A percentile compares a stretch with the other conserved stretches of the same genome.
These are phyloP conservation scores for Callinectes sapidus DNA, from an alignment of 2,888 invertebrate genomes.

Conservation along the genomic window DNA sequence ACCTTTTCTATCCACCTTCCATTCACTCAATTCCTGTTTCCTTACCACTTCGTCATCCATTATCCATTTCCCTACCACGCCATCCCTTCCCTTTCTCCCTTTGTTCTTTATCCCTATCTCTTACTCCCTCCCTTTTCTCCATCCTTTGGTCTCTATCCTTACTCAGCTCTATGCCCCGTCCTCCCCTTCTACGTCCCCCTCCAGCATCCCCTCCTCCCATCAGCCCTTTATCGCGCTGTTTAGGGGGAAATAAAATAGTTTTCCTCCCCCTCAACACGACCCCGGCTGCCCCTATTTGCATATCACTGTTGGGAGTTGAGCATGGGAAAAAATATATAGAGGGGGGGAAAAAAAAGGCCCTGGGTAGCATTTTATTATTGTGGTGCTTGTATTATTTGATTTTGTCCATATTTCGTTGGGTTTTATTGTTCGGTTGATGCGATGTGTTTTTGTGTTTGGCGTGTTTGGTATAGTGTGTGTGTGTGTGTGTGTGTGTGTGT, in stretches of 20 bases:
- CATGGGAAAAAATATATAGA: background rate
- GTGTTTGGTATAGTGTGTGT: background rate
- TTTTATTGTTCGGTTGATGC: background rate
- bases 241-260: slow-evolving; percentile 21
- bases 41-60: too few species aligned
- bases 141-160: background rate
- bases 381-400: background rate
- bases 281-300: background rate
- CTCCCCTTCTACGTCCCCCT: background rate
- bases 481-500: too few species aligned
- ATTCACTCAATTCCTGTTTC: background rate
- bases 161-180: background rate
- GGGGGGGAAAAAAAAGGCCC: too few species aligned
- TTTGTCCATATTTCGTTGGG: background rate
- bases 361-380: background rate
- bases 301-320: slow-evolving; percentile 16
- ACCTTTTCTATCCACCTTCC: too few species aligned
- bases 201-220: background rate
- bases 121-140: background rate
- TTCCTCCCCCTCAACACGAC: background rate
- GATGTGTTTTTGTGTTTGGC: background rate
- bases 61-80: background rate
- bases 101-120: background rate
- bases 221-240: background rate
- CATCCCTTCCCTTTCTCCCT: background rate